These are phyloP conservation scores for Drosophila atripex DNA, from an alignment of 2,888 invertebrate genomes.

Conservation along the genomic window DNA sequence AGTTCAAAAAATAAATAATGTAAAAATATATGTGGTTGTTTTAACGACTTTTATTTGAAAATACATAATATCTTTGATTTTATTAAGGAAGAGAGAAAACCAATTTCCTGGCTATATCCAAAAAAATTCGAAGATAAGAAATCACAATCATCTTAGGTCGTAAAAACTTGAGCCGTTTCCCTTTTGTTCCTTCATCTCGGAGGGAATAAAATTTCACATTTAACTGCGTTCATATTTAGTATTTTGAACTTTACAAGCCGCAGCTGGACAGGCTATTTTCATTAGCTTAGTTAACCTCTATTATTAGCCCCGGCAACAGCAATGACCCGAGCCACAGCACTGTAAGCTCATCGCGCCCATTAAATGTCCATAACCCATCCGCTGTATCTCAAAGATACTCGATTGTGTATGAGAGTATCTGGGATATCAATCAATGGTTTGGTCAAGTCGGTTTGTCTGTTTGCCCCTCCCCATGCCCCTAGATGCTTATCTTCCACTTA, in stretches of 20 bases:
- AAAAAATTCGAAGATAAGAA: constrained; percentile 15
- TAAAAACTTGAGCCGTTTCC: constrained; percentile 28
- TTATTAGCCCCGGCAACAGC: constrained; percentile 56
- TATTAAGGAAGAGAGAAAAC: constrained; percentile 5
- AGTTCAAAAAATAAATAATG: too few relatives aligned
- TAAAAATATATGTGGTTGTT: too few relatives aligned
- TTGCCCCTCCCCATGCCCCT: constrained; percentile 12
- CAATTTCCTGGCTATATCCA: background rate
- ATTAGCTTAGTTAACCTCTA: constrained; percentile 72
- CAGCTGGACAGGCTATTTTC: constrained; percentile 45
- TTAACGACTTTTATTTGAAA: too few relatives aligned
- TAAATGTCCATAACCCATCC: constrained; percentile 57
- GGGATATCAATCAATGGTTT: constrained; percentile 68
- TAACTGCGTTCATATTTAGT: constrained; percentile 38
- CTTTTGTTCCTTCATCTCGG: background rate
- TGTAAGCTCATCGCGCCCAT: constrained; percentile 49
- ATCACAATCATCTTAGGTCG: constrained; percentile 1
- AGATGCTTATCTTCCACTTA: constrained; percentile 71
- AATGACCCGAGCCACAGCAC: constrained; percentile 48
- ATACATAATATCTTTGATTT: constrained; percentile 2
- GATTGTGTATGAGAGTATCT: constrained; percentile 33
- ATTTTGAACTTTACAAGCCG: constrained; percentile 38
- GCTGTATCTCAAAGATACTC: constrained; percentile 2
- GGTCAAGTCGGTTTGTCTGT: constrained; percentile 44
- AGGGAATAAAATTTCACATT: constrained; percentile 26